Evolutionary conservation across 2,113 vertebrate genomes (phyloP).

Genomic region (Sebastes fasciatus): DNA sequence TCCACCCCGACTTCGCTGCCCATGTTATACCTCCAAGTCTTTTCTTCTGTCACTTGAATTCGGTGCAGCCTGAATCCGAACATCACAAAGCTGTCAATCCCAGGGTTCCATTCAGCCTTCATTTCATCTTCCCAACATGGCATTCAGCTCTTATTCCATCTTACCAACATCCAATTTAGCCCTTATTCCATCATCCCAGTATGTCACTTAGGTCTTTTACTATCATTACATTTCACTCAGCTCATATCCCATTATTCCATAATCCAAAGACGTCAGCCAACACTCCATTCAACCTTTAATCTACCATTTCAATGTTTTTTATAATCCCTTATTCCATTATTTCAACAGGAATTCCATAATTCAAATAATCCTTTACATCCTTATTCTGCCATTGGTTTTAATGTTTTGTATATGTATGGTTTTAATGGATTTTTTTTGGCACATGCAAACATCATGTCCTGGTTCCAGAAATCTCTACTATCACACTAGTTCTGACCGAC

Average conservation of each 20-base stretch:
- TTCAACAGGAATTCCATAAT: neutral
- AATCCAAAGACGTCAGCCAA: neutral
- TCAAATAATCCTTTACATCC: neutral
- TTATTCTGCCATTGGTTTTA: neutral
- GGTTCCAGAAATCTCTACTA: neutral
- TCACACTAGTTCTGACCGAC: neutral
- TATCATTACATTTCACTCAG: conserved; percentile 22
- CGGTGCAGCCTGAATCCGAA: conserved; percentile 30
- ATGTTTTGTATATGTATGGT: neutral
- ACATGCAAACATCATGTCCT: neutral
- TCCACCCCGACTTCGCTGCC: neutral
- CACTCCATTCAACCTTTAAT: conserved; percentile 18
- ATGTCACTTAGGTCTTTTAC: conserved; percentile 17
- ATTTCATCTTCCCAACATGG: conserved; percentile 31
- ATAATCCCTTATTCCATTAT: neutral
- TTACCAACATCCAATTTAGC: conserved; percentile 31
- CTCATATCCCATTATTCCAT: conserved; percentile 19
- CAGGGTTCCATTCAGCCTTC: conserved; percentile 18
- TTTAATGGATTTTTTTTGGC: neutral
- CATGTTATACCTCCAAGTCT: conserved; percentile 28
- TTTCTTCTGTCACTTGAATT: conserved; percentile 57
- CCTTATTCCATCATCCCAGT: conserved; percentile 12
- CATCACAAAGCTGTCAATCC: conserved; percentile 56
- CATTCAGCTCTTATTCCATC: conserved; percentile 42
- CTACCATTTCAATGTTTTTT: neutral